phyloP scores from a whole-genome alignment of 2,888 invertebrate genomes.

The Ametastegia equiseti region DNA sequence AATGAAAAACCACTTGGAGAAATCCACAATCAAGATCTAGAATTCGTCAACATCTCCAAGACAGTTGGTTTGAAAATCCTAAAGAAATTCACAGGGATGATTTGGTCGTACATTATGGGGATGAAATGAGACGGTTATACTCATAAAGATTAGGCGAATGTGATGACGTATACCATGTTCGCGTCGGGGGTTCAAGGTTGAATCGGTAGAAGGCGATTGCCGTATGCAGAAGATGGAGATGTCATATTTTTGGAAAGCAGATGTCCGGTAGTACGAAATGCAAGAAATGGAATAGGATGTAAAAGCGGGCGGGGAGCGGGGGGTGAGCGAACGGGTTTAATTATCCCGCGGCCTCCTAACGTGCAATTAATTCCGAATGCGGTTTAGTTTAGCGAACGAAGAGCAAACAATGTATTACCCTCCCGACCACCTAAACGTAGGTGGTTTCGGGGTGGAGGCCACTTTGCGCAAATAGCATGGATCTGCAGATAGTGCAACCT shows the following conservation, averaged over 20 bases:
- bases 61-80: too few relatives aligned
- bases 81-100: background rate
- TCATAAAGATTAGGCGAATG: too few relatives aligned
- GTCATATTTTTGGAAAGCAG: background rate
- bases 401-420: conserved; percentile 72
- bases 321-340: conserved; percentile 69
- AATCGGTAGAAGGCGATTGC: background rate
- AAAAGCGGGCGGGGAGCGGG: conserved; percentile 57
- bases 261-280: conserved; percentile 32
- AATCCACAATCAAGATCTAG: too few relatives aligned
- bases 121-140: background rate
- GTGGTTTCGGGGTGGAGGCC: conserved; percentile 68
- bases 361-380: conserved; percentile 73
- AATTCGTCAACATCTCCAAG: too few relatives aligned
- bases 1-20: too few relatives aligned
- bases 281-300: conserved; percentile 58
- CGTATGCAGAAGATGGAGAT: background rate
- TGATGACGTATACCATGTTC: too few relatives aligned
- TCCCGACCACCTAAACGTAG: conserved; percentile 67
- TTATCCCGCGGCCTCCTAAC: conserved; percentile 70
- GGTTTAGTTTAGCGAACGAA: conserved; percentile 72
- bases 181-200: too few relatives aligned
- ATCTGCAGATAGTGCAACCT: conserved; percentile 68
- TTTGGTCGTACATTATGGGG: background rate
- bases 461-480: conserved; percentile 71